Conservation (phyloP, 1,140 invertebrate species). For the Atta colombica region DNA sequence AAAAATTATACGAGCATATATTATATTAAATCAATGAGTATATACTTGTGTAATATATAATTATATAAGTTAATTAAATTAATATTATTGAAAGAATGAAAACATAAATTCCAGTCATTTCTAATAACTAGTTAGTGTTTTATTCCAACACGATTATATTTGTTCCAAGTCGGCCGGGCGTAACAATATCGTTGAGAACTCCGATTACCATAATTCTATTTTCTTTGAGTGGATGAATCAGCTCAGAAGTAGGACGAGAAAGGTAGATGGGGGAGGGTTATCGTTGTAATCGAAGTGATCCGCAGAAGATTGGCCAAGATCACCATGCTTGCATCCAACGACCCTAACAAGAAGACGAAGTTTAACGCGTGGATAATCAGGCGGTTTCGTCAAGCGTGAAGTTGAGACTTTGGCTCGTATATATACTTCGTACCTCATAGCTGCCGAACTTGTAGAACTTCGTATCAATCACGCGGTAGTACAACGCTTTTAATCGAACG, state of each 20-base stretch:
- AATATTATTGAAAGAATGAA: constrained; percentile 2
- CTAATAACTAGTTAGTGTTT: constrained; percentile 6
- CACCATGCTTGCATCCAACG: constrained; percentile 51
- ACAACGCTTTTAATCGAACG: constrained; percentile 28
- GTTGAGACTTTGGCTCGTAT: constrained; percentile 59
- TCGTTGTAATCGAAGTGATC: constrained; percentile 68
- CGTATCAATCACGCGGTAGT: background rate
- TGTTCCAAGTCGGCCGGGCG: constrained; percentile 54
- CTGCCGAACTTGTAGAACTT: constrained; percentile 31
- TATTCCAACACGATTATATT: constrained; percentile 35
- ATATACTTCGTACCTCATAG: constrained; percentile 48
- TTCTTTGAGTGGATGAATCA: constrained; percentile 68
- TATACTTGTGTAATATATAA: background rate
- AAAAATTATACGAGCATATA: background rate
- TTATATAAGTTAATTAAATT: background rate
- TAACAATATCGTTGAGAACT: constrained; percentile 50
- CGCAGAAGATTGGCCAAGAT: constrained; percentile 69
- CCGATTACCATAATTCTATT: constrained; percentile 75
- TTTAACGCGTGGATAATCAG: constrained; percentile 71
- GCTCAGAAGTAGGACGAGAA: constrained; percentile 62
- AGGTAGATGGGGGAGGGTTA: constrained; percentile 45
- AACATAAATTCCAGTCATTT: background rate
- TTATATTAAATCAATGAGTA: background rate
- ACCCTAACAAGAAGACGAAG: constrained; percentile 53
- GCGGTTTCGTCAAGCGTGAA: constrained; percentile 70